Evolutionary conservation across 2,797 vertebrate species (phyloP).

Genomic region (Macroramphosus scolopax): DNA sequence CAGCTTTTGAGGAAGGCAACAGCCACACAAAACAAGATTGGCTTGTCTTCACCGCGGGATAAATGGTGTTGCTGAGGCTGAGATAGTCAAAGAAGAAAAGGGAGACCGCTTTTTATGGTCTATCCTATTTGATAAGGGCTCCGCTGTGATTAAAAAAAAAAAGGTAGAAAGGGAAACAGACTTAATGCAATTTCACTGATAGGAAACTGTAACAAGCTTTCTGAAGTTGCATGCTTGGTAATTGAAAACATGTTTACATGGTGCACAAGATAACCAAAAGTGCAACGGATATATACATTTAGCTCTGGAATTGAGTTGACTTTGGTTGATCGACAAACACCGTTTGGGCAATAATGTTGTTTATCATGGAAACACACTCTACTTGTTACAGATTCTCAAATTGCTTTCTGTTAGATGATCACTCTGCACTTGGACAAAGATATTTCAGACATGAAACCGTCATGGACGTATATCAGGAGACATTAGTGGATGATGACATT

Average conservation of each 20-base stretch:
- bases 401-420: too few relatives aligned
- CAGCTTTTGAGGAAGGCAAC: constrained; percentile 62
- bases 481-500: too few relatives aligned
- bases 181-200: constrained; percentile 52
- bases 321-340: too few relatives aligned
- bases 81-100: constrained; percentile 69
- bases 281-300: not conserved
- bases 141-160: constrained; percentile 56
- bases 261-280: not conserved
- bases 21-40: constrained; percentile 74
- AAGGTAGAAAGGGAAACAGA: constrained; percentile 21
- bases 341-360: too few relatives aligned
- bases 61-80: constrained; percentile 62
- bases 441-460: too few relatives aligned
- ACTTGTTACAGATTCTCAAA: too few relatives aligned
- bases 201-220: constrained; percentile 53
- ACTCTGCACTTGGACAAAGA: too few relatives aligned
- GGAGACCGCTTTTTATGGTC: constrained; percentile 51
- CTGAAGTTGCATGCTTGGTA: constrained; percentile 16
- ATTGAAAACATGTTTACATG: constrained; percentile 19
- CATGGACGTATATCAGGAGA: too few relatives aligned
- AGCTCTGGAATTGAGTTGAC: not conserved
- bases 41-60: constrained; percentile 71
- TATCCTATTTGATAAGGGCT: constrained; percentile 59
- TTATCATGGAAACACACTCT: too few relatives aligned